Conservation (phyloP, 1,140 invertebrate genomes). For the Ceratosolen fusciceps region DNA sequence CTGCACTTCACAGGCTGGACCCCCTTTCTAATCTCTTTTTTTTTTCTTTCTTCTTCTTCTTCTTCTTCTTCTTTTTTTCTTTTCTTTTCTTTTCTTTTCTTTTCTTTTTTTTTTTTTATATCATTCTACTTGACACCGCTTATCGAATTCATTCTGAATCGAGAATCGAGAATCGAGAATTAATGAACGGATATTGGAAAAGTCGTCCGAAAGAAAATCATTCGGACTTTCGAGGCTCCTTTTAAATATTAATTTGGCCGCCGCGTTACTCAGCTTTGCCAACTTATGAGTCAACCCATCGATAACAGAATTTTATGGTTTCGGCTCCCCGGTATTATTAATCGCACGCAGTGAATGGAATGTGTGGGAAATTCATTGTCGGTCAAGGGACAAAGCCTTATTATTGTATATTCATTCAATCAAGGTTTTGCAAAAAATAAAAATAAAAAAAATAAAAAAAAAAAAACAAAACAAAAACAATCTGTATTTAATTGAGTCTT, state of each 20-base stretch:
- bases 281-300: no score
- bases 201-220: neutral
- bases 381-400: neutral
- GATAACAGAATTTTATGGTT: no score
- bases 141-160: no score
- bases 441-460: no score
- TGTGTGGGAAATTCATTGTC: neutral
- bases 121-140: neutral
- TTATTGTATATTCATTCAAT: conserved; percentile 4
- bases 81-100: conserved; percentile 1
- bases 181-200: neutral
- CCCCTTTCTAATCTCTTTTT: neutral
- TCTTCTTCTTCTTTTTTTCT: neutral
- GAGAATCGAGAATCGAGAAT: neutral
- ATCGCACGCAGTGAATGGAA: no score
- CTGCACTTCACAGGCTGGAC: neutral
- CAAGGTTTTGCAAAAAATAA: no score
- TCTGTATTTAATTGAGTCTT: no score
- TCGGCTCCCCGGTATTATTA: no score
- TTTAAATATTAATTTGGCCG: neutral
- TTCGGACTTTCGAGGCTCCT: neutral
- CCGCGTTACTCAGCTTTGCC: no score
- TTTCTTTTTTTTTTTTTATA: neutral
- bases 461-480: no score
- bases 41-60: neutral